These are phyloP conservation scores for Drosophila greeni DNA, from an alignment of 2,888 invertebrate genomes.

Conservation along the genomic window DNA sequence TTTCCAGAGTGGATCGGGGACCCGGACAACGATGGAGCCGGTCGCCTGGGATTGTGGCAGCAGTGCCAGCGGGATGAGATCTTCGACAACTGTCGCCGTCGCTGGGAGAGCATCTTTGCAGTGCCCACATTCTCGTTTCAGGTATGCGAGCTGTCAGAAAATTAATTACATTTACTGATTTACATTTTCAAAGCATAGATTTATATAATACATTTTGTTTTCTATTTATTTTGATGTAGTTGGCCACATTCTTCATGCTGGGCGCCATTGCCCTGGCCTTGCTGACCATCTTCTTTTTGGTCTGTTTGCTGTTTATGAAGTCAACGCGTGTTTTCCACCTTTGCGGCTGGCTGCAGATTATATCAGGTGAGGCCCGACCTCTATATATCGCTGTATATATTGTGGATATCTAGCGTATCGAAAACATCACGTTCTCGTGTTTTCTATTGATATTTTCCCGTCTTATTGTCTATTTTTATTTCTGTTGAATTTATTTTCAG, in stretches of 20 bases:
- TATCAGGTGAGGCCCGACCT: constrained; percentile 85
- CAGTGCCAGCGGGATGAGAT: constrained; percentile 89
- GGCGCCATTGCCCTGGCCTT: constrained; percentile 91
- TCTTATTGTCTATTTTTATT: background rate
- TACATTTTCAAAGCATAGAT: background rate
- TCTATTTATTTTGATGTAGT: constrained; percentile 72
- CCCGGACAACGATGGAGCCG: constrained; percentile 90
- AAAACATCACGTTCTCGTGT: constrained; percentile 31
- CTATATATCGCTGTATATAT: background rate
- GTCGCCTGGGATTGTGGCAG: constrained; percentile 95
- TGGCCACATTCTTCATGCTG: constrained; percentile 93
- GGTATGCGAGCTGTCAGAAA: constrained; percentile 65
- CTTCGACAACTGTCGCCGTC: constrained; percentile 90
- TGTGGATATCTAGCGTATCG: background rate
- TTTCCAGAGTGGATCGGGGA: constrained; percentile 89
- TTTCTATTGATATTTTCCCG: constrained; percentile 47
- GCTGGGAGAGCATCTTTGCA: constrained; percentile 89
- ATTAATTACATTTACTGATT: background rate
- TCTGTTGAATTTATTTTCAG: constrained; percentile 80
- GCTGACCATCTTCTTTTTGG: constrained; percentile 91
- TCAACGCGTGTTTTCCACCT: constrained; percentile 94
- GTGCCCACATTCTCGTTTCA: constrained; percentile 89
- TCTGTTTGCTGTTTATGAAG: constrained; percentile 95
- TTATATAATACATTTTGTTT: background rate
- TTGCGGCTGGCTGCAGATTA: constrained; percentile 96